These are phyloP conservation scores for Agrochola lychnidis DNA, from an alignment of 2,888 invertebrate genomes.

Conservation along the genomic window DNA sequence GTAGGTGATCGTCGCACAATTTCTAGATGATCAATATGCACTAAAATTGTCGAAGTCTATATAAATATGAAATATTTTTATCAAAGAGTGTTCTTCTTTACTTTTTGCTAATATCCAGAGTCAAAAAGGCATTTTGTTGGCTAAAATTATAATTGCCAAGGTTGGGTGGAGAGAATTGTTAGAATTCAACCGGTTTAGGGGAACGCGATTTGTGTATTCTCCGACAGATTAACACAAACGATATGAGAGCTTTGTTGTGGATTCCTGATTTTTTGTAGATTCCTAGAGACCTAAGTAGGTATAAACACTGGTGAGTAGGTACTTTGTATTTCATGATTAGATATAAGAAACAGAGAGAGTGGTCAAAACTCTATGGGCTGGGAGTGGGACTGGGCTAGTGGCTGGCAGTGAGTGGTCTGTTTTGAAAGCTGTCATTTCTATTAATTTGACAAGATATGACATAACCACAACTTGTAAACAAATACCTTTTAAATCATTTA, in stretches of 20 bases:
- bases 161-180: neutral
- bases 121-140: neutral
- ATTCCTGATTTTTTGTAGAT: neutral
- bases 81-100: neutral
- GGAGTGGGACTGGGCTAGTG: no score
- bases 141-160: constrained; percentile 9
- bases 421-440: constrained; percentile 9
- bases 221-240: neutral
- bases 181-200: constrained; percentile 38
- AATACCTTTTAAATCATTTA: neutral
- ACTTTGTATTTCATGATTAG: neutral
- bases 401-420: neutral
- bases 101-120: neutral
- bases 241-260: neutral
- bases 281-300: no score
- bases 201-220: neutral
- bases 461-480: neutral
- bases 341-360: neutral
- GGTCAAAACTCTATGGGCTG: neutral
- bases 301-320: no score
- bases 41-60: no score
- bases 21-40: neutral
- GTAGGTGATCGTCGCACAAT: neutral
- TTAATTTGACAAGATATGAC: neutral
- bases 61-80: neutral